Conservation (phyloP, 2,797 vertebrate genomes). For the Eutrigla gurnardus region DNA sequence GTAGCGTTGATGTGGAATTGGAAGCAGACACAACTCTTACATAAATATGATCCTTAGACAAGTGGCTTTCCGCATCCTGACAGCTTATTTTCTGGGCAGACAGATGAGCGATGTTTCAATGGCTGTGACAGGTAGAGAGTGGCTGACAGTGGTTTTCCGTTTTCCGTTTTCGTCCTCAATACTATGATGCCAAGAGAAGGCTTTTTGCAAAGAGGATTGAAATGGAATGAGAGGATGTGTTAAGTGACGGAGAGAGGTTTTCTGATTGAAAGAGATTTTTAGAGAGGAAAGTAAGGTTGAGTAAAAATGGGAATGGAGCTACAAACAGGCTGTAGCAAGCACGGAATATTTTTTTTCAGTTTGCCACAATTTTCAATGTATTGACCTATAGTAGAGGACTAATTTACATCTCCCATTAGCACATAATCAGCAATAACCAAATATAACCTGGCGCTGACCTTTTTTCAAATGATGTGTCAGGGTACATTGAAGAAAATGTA, state of each 20-base stretch:
- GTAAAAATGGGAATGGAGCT: slow-evolving; percentile 32
- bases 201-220: slow-evolving; percentile 45
- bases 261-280: slow-evolving; percentile 55
- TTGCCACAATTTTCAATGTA: background rate
- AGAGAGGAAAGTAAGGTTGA: slow-evolving; percentile 28
- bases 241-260: slow-evolving; percentile 63
- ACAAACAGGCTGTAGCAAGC: slow-evolving; percentile 6
- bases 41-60: slow-evolving; percentile 80
- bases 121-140: slow-evolving; percentile 69
- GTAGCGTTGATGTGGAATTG: slow-evolving; percentile 75
- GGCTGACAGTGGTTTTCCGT: slow-evolving; percentile 47
- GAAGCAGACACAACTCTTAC: slow-evolving; percentile 77
- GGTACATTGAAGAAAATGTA: background rate
- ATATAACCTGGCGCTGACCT: background rate
- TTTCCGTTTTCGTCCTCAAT: slow-evolving; percentile 16
- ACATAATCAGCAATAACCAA: background rate
- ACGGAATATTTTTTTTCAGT: slow-evolving; percentile 18
- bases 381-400: background rate
- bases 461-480: slow-evolving; percentile 6
- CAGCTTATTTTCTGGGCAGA: slow-evolving; percentile 79
- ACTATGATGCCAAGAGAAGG: slow-evolving; percentile 39
- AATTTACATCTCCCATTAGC: background rate
- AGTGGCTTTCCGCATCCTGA: slow-evolving; percentile 71
- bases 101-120: slow-evolving; percentile 72
- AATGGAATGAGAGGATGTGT: slow-evolving; percentile 51